Base-by-base conservation (phyloP, 1,140 invertebrate species). In the Gonatopus flavifemur region DNA sequence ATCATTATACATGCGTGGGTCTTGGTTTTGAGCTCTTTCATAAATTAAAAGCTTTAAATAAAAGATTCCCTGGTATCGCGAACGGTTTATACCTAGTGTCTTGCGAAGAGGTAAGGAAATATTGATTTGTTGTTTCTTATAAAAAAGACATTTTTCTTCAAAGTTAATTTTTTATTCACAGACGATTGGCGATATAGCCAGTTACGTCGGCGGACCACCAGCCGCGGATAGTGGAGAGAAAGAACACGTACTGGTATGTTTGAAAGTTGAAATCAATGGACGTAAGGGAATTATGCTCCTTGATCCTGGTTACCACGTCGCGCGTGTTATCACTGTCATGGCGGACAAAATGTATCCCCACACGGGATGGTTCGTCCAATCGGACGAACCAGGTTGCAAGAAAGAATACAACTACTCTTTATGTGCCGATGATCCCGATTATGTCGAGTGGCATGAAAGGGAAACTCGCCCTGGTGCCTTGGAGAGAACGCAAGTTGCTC, bases 221-320 rank as follows among this genome's bases (percentile, higher is more conserved):
- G 80, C 84, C 25, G 74, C 80, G 32, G 83, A 85, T 31, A 83
- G 80, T 33, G 82, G 87, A 1, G 90, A 93, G 64, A 94, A 94
- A 76, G 93, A 96, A 73, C 93, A 96, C 69, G 90, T 93, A 19
- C 79, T 94, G 69, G 86, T 93, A 12, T 89, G 88, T 48, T 76
- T 93, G 59, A 86, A 85, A 57, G 81, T 96, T 38, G 66, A 81
- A 43, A 83, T 94, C 25, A 84, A 82, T 16, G 87, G 84, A 12
- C 82, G 93, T 25, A 69, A 72, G 0, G 93, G 91, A 9, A 78
- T 91, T 15, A 74, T 94, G 69, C 80, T 95, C 3, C 82, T 93
- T 13, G 93, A 95, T 77, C 90, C 92, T 1, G 93, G 93, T 7
- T 96, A 95, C 73, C 93, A 96, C 70, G 86, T 95, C 31, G 86